A percentile compares a stretch with the other conserved stretches of the same genome.
Conservation (phyloP, 1,140 invertebrate species). For the Galendromus occidentalis region DNA sequence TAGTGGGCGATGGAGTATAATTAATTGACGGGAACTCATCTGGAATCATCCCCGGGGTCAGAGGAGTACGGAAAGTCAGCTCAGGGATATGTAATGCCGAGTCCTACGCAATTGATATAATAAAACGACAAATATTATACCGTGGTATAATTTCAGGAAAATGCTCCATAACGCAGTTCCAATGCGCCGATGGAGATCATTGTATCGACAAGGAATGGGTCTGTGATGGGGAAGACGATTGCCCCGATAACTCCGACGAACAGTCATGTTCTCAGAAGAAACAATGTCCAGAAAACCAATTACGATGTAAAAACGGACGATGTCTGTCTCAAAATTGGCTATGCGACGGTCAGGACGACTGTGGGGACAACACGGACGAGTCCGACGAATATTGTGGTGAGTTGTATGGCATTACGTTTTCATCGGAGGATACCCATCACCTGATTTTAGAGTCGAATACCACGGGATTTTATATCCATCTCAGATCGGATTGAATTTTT, state of each 20-base stretch:
- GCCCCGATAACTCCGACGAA: conserved; percentile 38
- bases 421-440: too few relatives aligned
- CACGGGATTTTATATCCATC: too few relatives aligned
- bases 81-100: too few relatives aligned
- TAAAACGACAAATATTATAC: too few relatives aligned
- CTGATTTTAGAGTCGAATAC: too few relatives aligned
- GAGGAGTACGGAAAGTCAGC: too few relatives aligned
- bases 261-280: conserved; percentile 22
- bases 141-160: not conserved
- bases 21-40: too few relatives aligned
- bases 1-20: too few relatives aligned
- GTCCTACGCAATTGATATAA: too few relatives aligned
- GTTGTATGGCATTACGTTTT: too few relatives aligned
- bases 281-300: conserved; percentile 25
- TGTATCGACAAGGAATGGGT: conserved; percentile 31
- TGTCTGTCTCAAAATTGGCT: conserved; percentile 71
- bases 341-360: conserved; percentile 52
- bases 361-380: conserved; percentile 56
- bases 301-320: conserved; percentile 46
- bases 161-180: conserved; percentile 27
- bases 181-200: conserved; percentile 32
- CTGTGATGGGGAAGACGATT: conserved; percentile 38
- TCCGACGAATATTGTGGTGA: not conserved
- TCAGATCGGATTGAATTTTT: too few relatives aligned
- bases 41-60: too few relatives aligned